These are phyloP conservation scores for Melanocharis versteri DNA, from an alignment of 2,113 vertebrate species.

Conservation along the genomic window DNA sequence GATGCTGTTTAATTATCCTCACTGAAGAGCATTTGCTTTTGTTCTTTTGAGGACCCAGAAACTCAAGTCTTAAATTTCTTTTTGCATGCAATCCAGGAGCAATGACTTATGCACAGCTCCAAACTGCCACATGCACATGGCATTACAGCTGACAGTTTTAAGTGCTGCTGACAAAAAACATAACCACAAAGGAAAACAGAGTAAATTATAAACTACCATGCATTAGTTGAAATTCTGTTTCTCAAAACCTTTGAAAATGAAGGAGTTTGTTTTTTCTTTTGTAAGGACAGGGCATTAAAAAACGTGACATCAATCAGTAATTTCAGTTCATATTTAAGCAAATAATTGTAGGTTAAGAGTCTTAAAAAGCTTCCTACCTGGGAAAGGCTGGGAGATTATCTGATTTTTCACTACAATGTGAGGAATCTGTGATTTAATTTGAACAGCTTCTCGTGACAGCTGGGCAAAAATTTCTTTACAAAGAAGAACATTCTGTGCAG, in stretches of 20 bases:
- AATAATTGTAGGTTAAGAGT: neutral
- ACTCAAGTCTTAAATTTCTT: neutral
- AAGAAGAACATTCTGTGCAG: conserved; percentile 92
- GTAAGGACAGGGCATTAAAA: neutral
- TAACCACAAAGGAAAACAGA: neutral
- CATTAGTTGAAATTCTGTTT: neutral
- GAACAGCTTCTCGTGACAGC: conserved; percentile 94
- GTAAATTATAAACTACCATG: neutral
- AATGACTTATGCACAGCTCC: neutral
- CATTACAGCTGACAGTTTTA: neutral
- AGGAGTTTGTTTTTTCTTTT: neutral
- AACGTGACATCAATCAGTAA: neutral
- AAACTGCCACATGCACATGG: neutral
- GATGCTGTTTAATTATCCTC: neutral
- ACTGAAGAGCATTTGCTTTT: neutral
- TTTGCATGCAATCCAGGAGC: neutral
- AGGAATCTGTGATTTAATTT: conserved; percentile 97
- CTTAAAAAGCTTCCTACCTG: conserved; percentile 75
- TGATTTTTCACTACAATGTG: conserved; percentile 99
- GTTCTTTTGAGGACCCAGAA: neutral
- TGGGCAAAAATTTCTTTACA: conserved; percentile 99
- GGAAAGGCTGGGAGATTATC: conserved; percentile 96
- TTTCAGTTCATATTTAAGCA: neutral
- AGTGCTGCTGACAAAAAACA: neutral
- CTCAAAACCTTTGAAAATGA: neutral